Conservation (phyloP, 2,888 invertebrate genomes). For the Hesperia comma region DNA sequence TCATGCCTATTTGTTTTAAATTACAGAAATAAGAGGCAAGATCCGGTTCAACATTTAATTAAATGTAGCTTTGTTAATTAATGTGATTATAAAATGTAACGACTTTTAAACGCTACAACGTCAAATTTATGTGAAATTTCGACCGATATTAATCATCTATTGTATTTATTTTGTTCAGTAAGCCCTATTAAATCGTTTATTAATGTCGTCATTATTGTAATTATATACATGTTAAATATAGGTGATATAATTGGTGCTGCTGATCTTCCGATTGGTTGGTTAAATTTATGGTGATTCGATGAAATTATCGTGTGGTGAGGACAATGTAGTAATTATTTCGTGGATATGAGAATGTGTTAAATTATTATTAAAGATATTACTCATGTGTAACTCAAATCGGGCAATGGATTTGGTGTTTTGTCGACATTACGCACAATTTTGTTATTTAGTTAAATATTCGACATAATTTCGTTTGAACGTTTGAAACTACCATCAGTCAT, state of each 20-base stretch:
- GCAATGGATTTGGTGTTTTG: too few relatives aligned
- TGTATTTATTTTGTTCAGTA: background rate
- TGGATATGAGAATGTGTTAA: background rate
- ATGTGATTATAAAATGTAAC: background rate
- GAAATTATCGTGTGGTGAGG: conserved; percentile 19
- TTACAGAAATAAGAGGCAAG: too few relatives aligned
- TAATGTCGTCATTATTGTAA: conserved; percentile 11
- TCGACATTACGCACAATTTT: too few relatives aligned
- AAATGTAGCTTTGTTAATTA: too few relatives aligned
- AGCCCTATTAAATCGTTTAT: conserved; percentile 5
- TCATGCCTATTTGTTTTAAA: too few relatives aligned
- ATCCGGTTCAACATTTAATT: too few relatives aligned
- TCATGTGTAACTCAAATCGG: too few relatives aligned
- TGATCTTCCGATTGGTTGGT: conserved; percentile 14
- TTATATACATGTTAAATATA: conserved; percentile 1
- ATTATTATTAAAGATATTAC: too few relatives aligned
- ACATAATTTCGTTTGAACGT: too few relatives aligned
- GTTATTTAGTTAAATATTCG: too few relatives aligned
- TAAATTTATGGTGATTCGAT: conserved; percentile 20
- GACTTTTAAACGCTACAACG: background rate
- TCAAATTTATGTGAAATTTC: background rate
- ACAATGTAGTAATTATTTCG: conserved; percentile 16
- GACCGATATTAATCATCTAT: background rate
- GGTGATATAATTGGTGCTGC: conserved; percentile 8
- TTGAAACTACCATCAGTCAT: too few relatives aligned